Conservation (phyloP, 2,113 vertebrate genomes). For the Baryphthengus martii region DNA sequence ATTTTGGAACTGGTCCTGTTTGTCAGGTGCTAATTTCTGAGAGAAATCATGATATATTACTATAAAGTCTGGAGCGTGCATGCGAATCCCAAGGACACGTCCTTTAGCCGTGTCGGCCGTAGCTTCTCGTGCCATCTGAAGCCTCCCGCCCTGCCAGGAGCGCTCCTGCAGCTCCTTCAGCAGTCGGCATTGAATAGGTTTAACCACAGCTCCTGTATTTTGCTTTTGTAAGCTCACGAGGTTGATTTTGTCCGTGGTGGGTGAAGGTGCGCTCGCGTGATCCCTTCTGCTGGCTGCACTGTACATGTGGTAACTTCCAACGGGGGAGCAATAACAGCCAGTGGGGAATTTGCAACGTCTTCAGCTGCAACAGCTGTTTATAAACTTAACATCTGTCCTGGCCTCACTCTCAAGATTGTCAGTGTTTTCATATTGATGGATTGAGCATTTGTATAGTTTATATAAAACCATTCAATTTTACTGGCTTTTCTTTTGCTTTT, state of each 20-base stretch:
- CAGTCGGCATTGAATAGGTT: accelerated
- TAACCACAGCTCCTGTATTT: neutral
- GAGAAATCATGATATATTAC: accelerated
- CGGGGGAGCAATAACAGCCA: neutral
- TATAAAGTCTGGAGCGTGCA: neutral
- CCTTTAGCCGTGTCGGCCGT: neutral
- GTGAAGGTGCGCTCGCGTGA: neutral
- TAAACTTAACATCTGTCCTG: constrained; percentile 4
- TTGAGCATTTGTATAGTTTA: neutral
- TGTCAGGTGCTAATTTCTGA: neutral
- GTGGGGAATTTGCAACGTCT: neutral
- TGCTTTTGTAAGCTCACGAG: neutral
- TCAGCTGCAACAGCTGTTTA: neutral
- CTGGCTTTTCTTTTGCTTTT: neutral
- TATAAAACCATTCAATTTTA: neutral
- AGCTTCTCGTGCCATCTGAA: neutral
- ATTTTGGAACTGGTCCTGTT: neutral
- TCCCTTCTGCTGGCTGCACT: neutral
- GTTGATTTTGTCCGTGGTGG: neutral
- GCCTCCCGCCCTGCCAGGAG: neutral
- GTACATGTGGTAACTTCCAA: accelerated
- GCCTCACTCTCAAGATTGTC: neutral
- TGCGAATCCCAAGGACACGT: accelerated
- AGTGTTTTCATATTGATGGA: neutral
- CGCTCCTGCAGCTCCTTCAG: neutral